A percentile compares a stretch with the other conserved stretches of the same genome.
These are phyloP conservation scores for Rattus rattus DNA, from an alignment of 2,113 vertebrate genomes.

Conservation along the genomic window DNA sequence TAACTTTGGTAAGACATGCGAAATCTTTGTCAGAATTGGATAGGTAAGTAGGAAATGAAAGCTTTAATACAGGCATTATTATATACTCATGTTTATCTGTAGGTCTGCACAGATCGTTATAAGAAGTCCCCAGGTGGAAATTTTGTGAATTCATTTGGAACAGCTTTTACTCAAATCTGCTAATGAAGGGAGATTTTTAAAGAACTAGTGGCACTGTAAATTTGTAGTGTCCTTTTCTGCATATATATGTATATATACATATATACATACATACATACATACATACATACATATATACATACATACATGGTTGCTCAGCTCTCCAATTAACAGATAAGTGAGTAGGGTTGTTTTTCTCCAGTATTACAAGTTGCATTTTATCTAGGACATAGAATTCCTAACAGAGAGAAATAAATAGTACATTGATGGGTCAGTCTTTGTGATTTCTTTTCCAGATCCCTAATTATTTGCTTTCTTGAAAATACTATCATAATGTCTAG, in stretches of 20 bases:
- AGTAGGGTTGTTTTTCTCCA: too few species aligned
- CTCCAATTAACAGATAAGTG: neutral
- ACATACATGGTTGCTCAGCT: neutral
- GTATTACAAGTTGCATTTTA: neutral
- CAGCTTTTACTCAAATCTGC: neutral
- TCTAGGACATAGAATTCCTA: neutral
- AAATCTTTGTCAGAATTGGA: neutral
- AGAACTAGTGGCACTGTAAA: neutral
- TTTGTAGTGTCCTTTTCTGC: neutral
- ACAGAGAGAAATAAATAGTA: neutral
- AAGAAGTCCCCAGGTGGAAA: neutral
- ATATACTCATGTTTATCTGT: neutral
- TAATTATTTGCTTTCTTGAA: neutral
- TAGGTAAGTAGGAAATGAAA: neutral
- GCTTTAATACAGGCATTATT: neutral
- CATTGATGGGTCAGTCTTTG: neutral
- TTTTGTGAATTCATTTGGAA: neutral
- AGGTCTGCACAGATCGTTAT: neutral
- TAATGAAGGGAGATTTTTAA: neutral
- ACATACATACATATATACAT: too few species aligned
- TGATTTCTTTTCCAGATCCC: neutral
- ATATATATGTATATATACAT: neutral
- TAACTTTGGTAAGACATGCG: neutral
- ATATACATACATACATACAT: neutral
- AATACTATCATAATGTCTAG: fast-evolving